Evolutionary conservation across 2,888 invertebrate species (phyloP).

Genomic region (Leptarthrus brevirostris): DNA sequence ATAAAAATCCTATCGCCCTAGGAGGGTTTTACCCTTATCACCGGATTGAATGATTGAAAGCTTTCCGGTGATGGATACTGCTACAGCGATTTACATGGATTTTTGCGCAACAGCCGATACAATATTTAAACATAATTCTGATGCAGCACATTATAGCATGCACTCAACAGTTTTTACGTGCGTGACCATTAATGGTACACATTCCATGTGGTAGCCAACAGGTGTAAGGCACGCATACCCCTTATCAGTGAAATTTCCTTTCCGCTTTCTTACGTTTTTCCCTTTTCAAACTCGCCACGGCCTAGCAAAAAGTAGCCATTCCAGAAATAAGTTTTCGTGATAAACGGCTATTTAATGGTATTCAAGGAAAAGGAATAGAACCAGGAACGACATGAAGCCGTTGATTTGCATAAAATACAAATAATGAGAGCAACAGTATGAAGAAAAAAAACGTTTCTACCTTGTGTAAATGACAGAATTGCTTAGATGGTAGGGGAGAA

Average conservation of each 20-base stretch:
- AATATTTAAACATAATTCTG: background rate
- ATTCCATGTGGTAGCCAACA: background rate
- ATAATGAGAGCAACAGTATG: slow-evolving; percentile 6
- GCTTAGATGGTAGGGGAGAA: background rate
- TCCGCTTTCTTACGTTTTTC: background rate
- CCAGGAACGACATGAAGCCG: background rate
- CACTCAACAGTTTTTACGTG: slow-evolving; percentile 9
- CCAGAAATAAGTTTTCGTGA: background rate
- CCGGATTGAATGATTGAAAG: too few relatives aligned
- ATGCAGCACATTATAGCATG: background rate
- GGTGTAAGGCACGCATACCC: slow-evolving; percentile 1
- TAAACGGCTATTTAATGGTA: slow-evolving; percentile 9
- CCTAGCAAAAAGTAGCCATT: background rate
- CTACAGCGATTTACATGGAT: background rate
- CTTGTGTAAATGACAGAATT: slow-evolving; percentile 4
- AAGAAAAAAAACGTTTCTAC: background rate
- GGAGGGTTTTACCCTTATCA: too few relatives aligned
- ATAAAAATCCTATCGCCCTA: too few relatives aligned
- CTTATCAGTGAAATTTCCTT: background rate
- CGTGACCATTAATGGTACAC: background rate
- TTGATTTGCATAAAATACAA: slow-evolving; percentile 3
- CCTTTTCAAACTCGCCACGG: background rate
- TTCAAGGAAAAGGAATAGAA: background rate
- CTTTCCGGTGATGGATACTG: background rate
- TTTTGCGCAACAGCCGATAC: too few relatives aligned